Base-by-base conservation (phyloP, 2,113 vertebrate genomes). In the Tupaia tana region DNA sequence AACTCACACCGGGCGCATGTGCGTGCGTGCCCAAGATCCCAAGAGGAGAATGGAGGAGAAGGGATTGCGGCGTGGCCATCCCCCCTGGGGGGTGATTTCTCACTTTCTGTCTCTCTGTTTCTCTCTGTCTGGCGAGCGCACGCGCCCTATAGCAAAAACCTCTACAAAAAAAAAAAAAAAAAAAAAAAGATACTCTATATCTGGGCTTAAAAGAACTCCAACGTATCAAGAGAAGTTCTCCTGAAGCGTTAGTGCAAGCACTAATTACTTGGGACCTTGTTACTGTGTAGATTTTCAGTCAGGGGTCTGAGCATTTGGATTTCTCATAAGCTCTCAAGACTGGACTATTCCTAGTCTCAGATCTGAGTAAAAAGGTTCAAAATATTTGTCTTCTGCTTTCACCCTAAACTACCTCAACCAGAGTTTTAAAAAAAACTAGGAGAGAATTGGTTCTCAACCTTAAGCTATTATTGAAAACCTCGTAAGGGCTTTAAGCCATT, bases 401-500 rank as follows among this genome's bases (percentile, higher is more conserved):
- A 29, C 24, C 43, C 4, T 0, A 9, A 69, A 58, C 19, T 1
- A 0, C 81, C 52, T 92, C 67, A 59, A 8, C 56, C 63, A 29
- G 70, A 8, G 22, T 34, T 85, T 69, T 86, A 31, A n/a, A 71
- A 64, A 64, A 31, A 71, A 61, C 16, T 43, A 67, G 18, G 0
- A 54, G 74, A 75, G 16, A 56, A 59, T 14, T 9, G 52, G 59
- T 63, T 84, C 34, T 59, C 61, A 70, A 15, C n/a, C 29, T 22
- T 61, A 54, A 54, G 61, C 56, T 84, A 7, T 15, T 59, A 66
- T 14, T 1, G 5, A 85, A 34, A 69, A 67, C 16, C 15, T 83
- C 25, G 2, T 13, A 4, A n/a, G 19, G 16, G 13, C 13, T 67
- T 69, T 43, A 6, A 8, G 1, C 6, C 9, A 9, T 18, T 2